Conservation (phyloP, 2,797 vertebrate genomes). For the Lagorchestes hirsutus region DNA sequence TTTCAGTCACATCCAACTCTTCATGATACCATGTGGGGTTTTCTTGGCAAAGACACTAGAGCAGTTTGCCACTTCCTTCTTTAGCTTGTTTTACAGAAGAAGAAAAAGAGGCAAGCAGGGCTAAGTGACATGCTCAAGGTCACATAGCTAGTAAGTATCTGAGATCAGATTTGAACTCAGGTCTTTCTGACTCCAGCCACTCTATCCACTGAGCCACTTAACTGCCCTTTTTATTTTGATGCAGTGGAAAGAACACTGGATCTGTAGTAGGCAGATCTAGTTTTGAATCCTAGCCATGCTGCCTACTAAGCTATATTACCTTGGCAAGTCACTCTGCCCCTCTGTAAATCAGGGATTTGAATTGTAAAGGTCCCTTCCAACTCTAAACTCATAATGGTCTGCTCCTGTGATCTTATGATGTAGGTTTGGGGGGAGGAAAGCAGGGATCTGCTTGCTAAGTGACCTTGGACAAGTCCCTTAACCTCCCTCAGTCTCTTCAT, state of each 20-base stretch:
- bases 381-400: neutral
- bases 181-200: neutral
- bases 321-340: neutral
- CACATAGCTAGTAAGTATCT: neutral
- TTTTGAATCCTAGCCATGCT: neutral
- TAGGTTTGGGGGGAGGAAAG: neutral
- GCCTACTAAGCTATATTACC: neutral
- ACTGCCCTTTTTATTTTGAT: neutral
- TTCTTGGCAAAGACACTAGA: neutral
- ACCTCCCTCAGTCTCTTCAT: neutral
- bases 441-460: neutral
- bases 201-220: neutral
- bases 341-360: neutral
- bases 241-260: neutral
- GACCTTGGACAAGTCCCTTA: neutral
- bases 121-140: neutral
- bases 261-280: neutral
- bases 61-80: neutral
- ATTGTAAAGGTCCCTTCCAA: neutral
- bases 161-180: neutral
- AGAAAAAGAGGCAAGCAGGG: neutral
- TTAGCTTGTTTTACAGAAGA: neutral
- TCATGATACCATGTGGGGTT: neutral
- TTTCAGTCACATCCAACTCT: neutral
- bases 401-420: neutral